These are phyloP conservation scores for Ostrea denselamellosa DNA, from an alignment of 1,140 invertebrate genomes.

Conservation along the genomic window DNA sequence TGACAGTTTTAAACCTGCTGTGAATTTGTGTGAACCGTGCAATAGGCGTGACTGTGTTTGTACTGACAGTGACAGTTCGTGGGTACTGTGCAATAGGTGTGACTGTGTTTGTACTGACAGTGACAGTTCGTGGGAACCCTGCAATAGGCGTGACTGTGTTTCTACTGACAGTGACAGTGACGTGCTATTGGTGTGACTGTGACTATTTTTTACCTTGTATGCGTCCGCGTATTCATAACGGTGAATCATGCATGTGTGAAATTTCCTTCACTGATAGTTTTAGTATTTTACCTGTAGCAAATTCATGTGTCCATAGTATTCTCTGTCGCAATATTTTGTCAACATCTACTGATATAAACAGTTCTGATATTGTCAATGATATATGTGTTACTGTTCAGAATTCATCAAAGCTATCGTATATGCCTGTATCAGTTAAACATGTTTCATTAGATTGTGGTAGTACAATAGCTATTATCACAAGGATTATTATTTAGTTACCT, in stretches of 20 bases:
- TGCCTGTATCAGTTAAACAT: conserved; percentile 9
- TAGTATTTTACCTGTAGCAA: not conserved
- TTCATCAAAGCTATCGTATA: conserved; percentile 8
- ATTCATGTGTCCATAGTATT: not conserved
- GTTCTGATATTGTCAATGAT: conserved; percentile 24
- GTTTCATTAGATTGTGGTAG: conserved; percentile 36
- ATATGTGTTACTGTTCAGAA: not conserved
- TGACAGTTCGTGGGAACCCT: not conserved
- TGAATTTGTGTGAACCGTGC: not conserved
- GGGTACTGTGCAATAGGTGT: too few relatives aligned
- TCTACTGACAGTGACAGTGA: not conserved
- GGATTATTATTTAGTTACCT: not conserved
- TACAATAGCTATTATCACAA: conserved; percentile 7
- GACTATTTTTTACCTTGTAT: not conserved
- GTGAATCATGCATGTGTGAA: not conserved
- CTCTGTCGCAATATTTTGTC: not conserved
- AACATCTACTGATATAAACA: not conserved
- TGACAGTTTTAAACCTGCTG: not conserved
- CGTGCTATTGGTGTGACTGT: too few relatives aligned
- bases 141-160: too few relatives aligned
- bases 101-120: not conserved
- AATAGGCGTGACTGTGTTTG: too few relatives aligned
- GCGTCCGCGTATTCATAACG: not conserved
- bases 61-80: not conserved
- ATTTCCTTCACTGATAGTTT: not conserved